Evolutionary conservation across 2,888 invertebrate genomes (phyloP), one percentile per base, ranked within the genome.

Genomic region (Tipula vernalis): DNA sequence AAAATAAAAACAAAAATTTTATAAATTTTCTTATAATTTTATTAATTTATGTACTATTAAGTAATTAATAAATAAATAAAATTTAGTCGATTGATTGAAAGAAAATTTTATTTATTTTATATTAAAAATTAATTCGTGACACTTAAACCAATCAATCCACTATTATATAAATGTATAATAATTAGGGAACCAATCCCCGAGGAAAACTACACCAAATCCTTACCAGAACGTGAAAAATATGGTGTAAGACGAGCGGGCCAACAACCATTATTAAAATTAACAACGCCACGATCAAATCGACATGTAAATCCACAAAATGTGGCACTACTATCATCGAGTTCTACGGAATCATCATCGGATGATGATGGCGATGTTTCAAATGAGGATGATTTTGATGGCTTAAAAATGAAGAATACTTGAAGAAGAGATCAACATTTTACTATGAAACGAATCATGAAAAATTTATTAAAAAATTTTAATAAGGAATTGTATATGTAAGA

Each of bases 121-220:
- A 51, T n/a, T 51, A 51, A 51, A 51, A 51, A 15, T 28, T 28
- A 71, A 71, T 18, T 3, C 6, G 71, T 10, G 28, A 28, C 10
- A 71, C 10, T 8, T 28, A 28, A 8, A 18, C 1, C 6, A 71
- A 51, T 3, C 51, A 51, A 71, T 71, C 71, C 71, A 51, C 51
- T 51, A 51, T 51, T 71, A 28, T 71, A 71, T 71, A 71, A 28
- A 10, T 71, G 10, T 71, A 71, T 71, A 71, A 71, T 71, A 71
- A 71, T 84, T 89, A 91, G 95, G 88, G 94, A 95, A 90, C 94
- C 94, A 88, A 95, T 95, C 89, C 95, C 95, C 87, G 95, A 96
- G 92, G 95, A 95, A 90, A 94, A 94, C 90, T 93, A 93, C 89
- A 92, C 93, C 90, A 93, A 94, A 91, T 94, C 93, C 85, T 90